Evolutionary conservation across 2,888 invertebrate genomes (phyloP), one percentile per base, ranked within the genome.

Genomic region (Nomada ferruginata): DNA sequence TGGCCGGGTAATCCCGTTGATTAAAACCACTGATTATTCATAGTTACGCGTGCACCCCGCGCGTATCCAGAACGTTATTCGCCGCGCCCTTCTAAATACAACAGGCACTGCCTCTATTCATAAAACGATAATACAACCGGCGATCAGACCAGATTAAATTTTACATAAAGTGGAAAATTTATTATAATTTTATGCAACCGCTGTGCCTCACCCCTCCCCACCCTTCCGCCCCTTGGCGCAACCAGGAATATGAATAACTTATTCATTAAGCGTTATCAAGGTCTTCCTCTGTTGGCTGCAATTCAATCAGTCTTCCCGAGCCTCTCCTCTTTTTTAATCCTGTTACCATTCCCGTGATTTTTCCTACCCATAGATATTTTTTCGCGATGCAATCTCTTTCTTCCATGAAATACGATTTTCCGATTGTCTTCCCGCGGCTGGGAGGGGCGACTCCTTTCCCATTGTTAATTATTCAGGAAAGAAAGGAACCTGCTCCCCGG

Each of bases 11-110:
- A 87, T 87, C 76, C 77, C 78, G 82, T 74, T 86, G 84, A 86
- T 86, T 86, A 86, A 86, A 82, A 84, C 78, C 80, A 55, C 86
- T 86, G 81, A 83, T 82, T 86, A 86, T 84, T 78, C 86, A 79
- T 82, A 76, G 81, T 85, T 84, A 85, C 74, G 76, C 78, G 83
- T 68, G 61, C 68, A 55, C 44, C 44, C 44, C 44, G 44, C 44
- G 72, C 42, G 63, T 61, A 53, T 57, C 64, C 57, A 52, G 55
- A 57, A 10, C 60, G 78, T 81, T 83, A 81, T 75, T 60, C 79
- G 68, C 75, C 47, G 65, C 70, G 76, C 79, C 71, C 60, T 76
- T 82, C 79, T 73, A 74, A 80, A 84, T 84, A 79, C 77, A 82
- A 84, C 82, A 79, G 61, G 47, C 47, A 47, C 72, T 47, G 61